phyloP scores from a whole-genome alignment of 2,113 vertebrate species.

The Ahaetulla prasina region DNA sequence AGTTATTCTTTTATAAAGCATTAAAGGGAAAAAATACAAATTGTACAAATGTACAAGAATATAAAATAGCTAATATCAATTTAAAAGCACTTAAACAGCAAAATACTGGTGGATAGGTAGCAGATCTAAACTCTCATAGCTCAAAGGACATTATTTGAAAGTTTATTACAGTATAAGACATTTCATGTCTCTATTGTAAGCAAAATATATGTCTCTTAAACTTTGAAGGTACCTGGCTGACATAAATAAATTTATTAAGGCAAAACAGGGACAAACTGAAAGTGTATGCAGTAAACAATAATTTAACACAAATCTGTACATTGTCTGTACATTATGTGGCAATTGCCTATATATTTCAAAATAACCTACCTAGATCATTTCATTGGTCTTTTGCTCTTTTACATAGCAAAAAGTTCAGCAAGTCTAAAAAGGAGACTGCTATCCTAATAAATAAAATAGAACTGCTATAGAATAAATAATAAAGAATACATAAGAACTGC shows the following conservation, averaged over 20 bases:
- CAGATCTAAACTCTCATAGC: background rate
- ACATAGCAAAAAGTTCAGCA: background rate
- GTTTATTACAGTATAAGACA: background rate
- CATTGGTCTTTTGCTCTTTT: background rate
- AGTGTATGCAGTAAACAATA: background rate
- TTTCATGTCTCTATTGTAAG: background rate
- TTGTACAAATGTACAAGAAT: background rate
- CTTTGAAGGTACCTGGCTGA: background rate
- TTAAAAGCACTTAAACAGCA: background rate
- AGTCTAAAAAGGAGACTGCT: background rate
- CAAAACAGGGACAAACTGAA: background rate
- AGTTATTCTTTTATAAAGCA: background rate
- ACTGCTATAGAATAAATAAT: no score
- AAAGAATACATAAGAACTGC: rapidly evolving
- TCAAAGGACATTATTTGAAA: background rate
- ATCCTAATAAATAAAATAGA: background rate
- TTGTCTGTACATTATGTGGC: background rate
- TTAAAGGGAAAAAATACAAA: background rate
- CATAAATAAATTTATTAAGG: background rate
- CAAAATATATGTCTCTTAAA: background rate
- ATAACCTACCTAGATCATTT: background rate
- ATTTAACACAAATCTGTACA: background rate
- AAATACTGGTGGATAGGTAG: background rate
- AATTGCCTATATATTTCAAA: background rate
- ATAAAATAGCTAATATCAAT: background rate